Conservation (phyloP, 1,140 invertebrate genomes). For the Babylonia areolata region DNA sequence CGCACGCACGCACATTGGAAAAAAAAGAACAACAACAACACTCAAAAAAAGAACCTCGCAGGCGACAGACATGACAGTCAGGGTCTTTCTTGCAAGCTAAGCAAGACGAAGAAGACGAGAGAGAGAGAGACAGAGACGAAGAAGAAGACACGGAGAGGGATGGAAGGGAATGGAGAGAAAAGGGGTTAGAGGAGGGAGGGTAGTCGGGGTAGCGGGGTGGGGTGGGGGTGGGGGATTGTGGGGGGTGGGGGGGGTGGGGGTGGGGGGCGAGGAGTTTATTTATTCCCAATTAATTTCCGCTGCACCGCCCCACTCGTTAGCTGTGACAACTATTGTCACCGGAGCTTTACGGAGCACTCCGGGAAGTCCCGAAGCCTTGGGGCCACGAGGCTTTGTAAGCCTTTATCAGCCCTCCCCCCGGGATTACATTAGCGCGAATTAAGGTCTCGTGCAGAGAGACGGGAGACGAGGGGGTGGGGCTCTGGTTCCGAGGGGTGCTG, state of each 20-base stretch:
- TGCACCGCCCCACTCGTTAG: slow-evolving; percentile 48
- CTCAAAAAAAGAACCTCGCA: too few species aligned
- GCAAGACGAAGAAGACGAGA: too few species aligned
- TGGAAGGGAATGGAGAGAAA: too few species aligned
- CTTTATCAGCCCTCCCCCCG: slow-evolving; percentile 30
- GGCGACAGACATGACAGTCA: too few species aligned
- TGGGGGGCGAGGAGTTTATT: slow-evolving; percentile 33
- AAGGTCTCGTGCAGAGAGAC: slow-evolving; percentile 8
- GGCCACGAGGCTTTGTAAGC: slow-evolving; percentile 44
- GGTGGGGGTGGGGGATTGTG: too few species aligned
- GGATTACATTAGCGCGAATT: slow-evolving; percentile 47
- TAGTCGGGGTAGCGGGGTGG: too few species aligned
- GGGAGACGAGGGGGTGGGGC: not conserved
- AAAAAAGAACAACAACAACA: too few species aligned
- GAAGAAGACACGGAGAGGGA: too few species aligned
- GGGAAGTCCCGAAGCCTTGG: slow-evolving; percentile 41
- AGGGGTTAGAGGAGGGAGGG: too few species aligned
- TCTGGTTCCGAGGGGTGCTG: not conserved
- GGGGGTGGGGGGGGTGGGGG: too few species aligned
- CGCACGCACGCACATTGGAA: not conserved
- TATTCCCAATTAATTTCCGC: slow-evolving; percentile 49
- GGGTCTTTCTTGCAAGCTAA: too few species aligned
- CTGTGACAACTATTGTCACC: slow-evolving; percentile 43
- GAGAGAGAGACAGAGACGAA: too few species aligned
- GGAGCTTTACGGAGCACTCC: slow-evolving; percentile 25